Evolutionary conservation across 2,888 invertebrate genomes (phyloP).

Genomic region (Ypsolopha sequella): DNA sequence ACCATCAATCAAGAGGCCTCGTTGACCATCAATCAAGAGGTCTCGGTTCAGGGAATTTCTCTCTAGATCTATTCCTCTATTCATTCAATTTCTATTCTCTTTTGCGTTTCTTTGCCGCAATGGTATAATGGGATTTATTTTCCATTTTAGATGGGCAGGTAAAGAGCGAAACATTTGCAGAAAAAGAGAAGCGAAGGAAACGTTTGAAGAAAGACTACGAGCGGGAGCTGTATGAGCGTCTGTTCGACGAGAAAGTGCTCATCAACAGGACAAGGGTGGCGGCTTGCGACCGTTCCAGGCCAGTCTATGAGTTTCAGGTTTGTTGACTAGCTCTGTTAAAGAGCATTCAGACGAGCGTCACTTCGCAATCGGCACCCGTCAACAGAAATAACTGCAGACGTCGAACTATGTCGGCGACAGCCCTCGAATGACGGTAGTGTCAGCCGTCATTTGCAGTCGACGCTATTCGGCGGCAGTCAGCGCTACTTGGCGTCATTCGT

Average conservation of each 20-base stretch:
- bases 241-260: constrained; percentile 43
- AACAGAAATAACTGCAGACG: too few species aligned
- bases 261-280: constrained; percentile 49
- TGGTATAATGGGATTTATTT: not conserved
- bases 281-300: constrained; percentile 50
- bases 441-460: too few species aligned
- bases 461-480: too few species aligned
- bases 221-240: constrained; percentile 43
- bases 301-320: constrained; percentile 43
- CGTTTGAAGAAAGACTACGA: constrained; percentile 36
- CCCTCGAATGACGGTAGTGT: too few species aligned
- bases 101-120: not conserved
- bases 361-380: too few species aligned
- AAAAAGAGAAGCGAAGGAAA: constrained; percentile 40
- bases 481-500: too few species aligned
- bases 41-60: not conserved
- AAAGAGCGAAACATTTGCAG: constrained; percentile 36
- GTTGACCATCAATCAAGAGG: too few species aligned
- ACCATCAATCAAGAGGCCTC: too few species aligned
- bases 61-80: not conserved
- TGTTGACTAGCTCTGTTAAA: not conserved
- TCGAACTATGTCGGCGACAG: too few species aligned
- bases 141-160: constrained; percentile 22
- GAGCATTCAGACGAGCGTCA: not conserved
- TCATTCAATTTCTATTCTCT: not conserved